Evolutionary conservation across 1,140 invertebrate species (phyloP).

Genomic region (Bombus waltoni): DNA sequence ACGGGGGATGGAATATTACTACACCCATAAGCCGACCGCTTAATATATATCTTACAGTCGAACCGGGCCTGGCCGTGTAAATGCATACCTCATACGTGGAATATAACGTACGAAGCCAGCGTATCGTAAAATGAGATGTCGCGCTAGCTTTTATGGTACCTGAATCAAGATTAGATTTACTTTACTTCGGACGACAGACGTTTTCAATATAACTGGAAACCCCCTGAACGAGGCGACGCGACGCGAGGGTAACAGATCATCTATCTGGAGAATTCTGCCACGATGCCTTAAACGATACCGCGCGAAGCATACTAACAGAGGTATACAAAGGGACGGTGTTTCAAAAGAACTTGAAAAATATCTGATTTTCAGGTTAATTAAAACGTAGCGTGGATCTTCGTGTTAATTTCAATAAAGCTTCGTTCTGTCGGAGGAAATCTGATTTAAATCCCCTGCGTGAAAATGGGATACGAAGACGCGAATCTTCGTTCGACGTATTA

Average conservation of each 20-base stretch:
- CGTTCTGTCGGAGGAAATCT: neutral
- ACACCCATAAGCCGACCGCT: constrained; percentile 45
- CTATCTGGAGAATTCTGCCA: constrained; percentile 1
- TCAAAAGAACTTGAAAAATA: neutral
- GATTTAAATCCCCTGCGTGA: neutral
- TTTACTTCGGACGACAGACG: constrained; percentile 63
- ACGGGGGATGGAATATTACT: constrained; percentile 47
- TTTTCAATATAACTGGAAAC: constrained; percentile 48
- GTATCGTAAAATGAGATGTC: constrained; percentile 80
- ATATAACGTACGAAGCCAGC: constrained; percentile 69
- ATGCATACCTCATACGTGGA: constrained; percentile 33
- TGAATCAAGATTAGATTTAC: constrained; percentile 81
- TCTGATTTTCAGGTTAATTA: neutral
- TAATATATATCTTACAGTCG: constrained; percentile 59
- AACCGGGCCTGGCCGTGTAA: neutral
- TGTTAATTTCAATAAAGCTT: neutral
- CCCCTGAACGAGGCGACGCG: constrained; percentile 1
- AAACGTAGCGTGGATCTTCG: neutral
- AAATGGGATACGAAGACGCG: neutral
- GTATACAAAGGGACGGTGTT: neutral
- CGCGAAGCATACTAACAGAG: neutral
- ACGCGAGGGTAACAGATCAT: constrained; percentile 15
- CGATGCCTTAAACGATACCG: constrained; percentile 18
- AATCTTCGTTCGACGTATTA: neutral
- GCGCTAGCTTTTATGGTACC: constrained; percentile 75